phyloP scores from a whole-genome alignment of 2,797 vertebrate genomes.

The Pseudochaenichthys georgianus region DNA sequence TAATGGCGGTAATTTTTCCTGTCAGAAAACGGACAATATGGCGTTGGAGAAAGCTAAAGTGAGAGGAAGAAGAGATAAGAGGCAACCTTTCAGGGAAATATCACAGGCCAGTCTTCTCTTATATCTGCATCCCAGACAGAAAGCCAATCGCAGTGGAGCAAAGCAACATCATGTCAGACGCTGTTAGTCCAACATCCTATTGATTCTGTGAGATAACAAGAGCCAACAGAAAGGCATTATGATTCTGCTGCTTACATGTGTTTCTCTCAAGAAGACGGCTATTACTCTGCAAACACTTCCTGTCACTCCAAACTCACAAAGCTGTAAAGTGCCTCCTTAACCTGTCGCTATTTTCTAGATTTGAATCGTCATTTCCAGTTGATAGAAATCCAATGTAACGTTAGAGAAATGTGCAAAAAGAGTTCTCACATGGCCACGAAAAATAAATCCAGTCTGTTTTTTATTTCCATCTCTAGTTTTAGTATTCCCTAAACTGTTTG shows the following conservation, averaged over 20 bases:
- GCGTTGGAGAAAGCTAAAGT: constrained; percentile 57
- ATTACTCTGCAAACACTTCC: constrained; percentile 32
- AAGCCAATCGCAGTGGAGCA: constrained; percentile 52
- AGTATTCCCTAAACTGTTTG: not conserved
- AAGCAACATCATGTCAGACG: constrained; percentile 44
- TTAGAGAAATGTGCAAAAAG: constrained; percentile 9
- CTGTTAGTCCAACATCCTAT: constrained; percentile 56
- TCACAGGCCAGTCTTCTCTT: constrained; percentile 36
- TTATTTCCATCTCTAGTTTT: not conserved
- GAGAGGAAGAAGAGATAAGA: constrained; percentile 55
- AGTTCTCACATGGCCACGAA: not conserved
- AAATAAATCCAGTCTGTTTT: not conserved
- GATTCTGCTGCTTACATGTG: constrained; percentile 26
- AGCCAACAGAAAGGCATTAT: constrained; percentile 44
- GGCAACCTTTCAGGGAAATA: constrained; percentile 66
- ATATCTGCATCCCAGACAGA: constrained; percentile 51
- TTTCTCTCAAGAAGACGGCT: constrained; percentile 51
- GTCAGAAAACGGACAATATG: constrained; percentile 73
- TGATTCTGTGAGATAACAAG: constrained; percentile 50
- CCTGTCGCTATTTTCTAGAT: constrained; percentile 44
- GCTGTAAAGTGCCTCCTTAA: constrained; percentile 56
- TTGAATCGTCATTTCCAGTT: constrained; percentile 33
- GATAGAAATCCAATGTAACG: constrained; percentile 41
- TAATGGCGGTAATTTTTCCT: constrained; percentile 83
- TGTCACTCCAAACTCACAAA: constrained; percentile 55